phyloP scores from a whole-genome alignment of 2,888 invertebrate species.

The Cactoblastis cactorum region DNA sequence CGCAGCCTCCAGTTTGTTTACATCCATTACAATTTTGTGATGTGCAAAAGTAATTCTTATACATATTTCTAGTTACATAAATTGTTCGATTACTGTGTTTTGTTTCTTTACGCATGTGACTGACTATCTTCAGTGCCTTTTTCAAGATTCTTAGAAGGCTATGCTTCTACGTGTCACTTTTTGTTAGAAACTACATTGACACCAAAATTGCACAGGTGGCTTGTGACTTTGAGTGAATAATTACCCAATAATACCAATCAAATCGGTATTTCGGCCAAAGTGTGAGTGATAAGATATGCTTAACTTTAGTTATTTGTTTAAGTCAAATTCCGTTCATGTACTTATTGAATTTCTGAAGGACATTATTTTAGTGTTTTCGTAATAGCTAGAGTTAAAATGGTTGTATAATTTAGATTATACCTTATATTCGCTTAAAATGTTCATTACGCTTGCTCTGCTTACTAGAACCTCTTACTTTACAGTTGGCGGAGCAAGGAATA shows the following conservation, averaged over 20 bases:
- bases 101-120: neutral
- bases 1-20: slow-evolving; percentile 77
- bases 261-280: slow-evolving; percentile 18
- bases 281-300: neutral
- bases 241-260: slow-evolving; percentile 27
- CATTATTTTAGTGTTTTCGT: no score
- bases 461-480: no score
- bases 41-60: slow-evolving; percentile 21
- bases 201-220: slow-evolving; percentile 52
- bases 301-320: no score
- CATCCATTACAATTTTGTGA: slow-evolving; percentile 44
- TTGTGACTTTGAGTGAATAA: slow-evolving; percentile 6
- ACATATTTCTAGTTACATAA: slow-evolving; percentile 1
- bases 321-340: no score
- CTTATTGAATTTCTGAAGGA: slow-evolving; percentile 4
- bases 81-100: neutral
- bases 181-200: slow-evolving; percentile 43
- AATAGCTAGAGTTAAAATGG: no score
- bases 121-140: neutral
- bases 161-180: slow-evolving; percentile 36
- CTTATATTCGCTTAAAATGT: no score
- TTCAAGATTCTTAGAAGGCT: slow-evolving; percentile 27
- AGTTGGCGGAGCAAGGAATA: neutral
- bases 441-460: no score
- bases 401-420: no score